Base-by-base conservation (phyloP, 2,888 invertebrate genomes). In the Brachyptera putata region DNA sequence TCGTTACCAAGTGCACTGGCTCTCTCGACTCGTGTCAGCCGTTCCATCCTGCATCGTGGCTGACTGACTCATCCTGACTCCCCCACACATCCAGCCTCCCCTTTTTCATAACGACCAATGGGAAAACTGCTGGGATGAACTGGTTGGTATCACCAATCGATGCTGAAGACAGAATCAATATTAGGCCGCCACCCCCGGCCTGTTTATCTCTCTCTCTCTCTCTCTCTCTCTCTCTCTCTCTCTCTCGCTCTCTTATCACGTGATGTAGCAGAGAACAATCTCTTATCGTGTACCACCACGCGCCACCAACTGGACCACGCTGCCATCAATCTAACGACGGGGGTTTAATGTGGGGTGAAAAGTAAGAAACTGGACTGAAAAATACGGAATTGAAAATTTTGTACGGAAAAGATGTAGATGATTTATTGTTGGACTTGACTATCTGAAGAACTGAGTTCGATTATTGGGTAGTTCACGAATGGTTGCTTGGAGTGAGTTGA, bases 101-200 rank as follows among this genome's bases (percentile, higher is more conserved):
- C 25, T 16, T 41, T 16, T 41, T 41, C n/a, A 9, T 21, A 41
- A 41, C 41, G 49, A 50, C 49, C 49, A 50, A 50, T 50, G 25
- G 26, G 25, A 14, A n/a, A n/a, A n/a, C n/a, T n/a, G 14, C 3
- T 16, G 30, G 26, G 49, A 50, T 25, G n/a, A 41, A 41, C 41
- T 41, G 21, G n/a, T 41, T 41, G 16, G 25, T 30, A 50, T 50
- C 49, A 24, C 49, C 26, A 26, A 50, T 50, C 49, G 49, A 50
- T 50, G 26, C 25, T 22, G 49, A 50, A 50, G 49, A 50, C 49
- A 25, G 49, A 50, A 50, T 50, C 49, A 26, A 50, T 50, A 50
- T 13, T 26, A 26, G 49, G 30, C 49, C 49, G 30, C 49, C 49
- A 25, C 25, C 18, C 30, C 49, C n/a, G n/a, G n/a, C n/a, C n/a